Percentiles rank a stretch among this genome's conserved stretches.
Conservation (phyloP, 30 jellyfish, hydroid and myxozoan species). For the Chrysaora quinquecirrha region DNA sequence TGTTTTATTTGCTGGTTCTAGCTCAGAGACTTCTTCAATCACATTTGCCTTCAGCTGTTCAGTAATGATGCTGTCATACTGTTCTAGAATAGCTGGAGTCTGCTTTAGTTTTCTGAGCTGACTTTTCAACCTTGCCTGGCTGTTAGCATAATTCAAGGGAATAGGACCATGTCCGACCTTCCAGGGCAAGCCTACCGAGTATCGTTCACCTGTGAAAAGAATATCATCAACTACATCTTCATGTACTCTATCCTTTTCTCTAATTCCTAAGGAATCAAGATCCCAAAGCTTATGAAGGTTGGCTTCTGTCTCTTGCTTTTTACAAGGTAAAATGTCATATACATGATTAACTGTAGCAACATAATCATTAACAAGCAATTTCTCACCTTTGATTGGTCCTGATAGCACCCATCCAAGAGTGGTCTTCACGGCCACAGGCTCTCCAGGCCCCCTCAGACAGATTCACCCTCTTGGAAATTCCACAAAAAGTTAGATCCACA, state of each 20-base stretch:
- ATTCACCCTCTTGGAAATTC: slow-evolving; percentile 14
- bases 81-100: slow-evolving; percentile 15
- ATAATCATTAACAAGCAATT: neutral
- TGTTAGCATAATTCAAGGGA: neutral
- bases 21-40: neutral
- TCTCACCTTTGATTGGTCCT: slow-evolving; percentile 40
- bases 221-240: neutral
- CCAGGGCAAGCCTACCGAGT: slow-evolving; percentile 33
- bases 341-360: slow-evolving; percentile 15
- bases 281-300: slow-evolving; percentile 7
- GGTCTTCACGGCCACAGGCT: slow-evolving; percentile 37
- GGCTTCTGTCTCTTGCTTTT: neutral
- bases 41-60: slow-evolving; percentile 14
- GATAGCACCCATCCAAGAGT: slow-evolving; percentile 52
- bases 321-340: neutral
- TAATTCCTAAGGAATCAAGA: slow-evolving; percentile 12
- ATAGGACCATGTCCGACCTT: slow-evolving; percentile 7
- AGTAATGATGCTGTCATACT: neutral
- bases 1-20: slow-evolving; percentile 5
- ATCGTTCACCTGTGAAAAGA: slow-evolving; percentile 15
- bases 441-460: slow-evolving; percentile 34
- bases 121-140: slow-evolving; percentile 8
- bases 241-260: slow-evolving; percentile 1
- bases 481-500: slow-evolving; percentile 18
- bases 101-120: slow-evolving; percentile 9